A percentile compares a stretch with the other conserved stretches of the same genome.
Conservation (phyloP, 30 jellyfish, hydroid and myxozoan genomes). For the Aurelia sp. region DNA sequence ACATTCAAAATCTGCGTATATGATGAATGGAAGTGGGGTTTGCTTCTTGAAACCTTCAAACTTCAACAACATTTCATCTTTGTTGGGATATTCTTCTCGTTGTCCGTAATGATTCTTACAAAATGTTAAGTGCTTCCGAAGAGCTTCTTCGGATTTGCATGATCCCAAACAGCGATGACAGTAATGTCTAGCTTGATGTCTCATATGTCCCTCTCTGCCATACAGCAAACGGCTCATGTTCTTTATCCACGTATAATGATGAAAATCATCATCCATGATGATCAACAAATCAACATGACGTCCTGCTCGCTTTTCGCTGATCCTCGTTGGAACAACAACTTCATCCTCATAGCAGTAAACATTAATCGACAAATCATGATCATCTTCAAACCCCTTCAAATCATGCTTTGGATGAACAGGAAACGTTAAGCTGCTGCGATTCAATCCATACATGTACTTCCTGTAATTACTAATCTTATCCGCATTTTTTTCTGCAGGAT, state of each 20-base stretch:
- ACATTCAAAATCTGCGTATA: constrained; percentile 14
- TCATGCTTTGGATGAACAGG: not conserved
- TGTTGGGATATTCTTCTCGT: not conserved
- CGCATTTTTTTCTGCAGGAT: not conserved
- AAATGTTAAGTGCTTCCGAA: not conserved
- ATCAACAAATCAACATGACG: not conserved
- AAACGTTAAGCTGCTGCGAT: not conserved
- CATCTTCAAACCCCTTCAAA: not conserved
- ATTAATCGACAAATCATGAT: constrained; percentile 5
- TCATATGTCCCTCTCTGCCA: not conserved
- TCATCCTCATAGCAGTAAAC: constrained; percentile 1
- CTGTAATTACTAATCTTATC: not conserved
- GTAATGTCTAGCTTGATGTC: not conserved
- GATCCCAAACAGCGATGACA: not conserved
- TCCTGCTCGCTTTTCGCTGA: not conserved
- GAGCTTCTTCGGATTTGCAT: not conserved
- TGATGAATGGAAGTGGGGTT: not conserved
- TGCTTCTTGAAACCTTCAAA: not conserved
- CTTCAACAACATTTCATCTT: not conserved
- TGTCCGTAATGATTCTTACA: constrained; percentile 6
- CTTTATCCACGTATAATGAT: not conserved
- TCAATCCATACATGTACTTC: not conserved
- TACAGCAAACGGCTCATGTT: not conserved
- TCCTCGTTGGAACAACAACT: not conserved
- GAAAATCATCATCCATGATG: not conserved